Conservation (phyloP, 30 jellyfish, hydroid and myxozoan genomes). For the Aurelia coerulea region DNA sequence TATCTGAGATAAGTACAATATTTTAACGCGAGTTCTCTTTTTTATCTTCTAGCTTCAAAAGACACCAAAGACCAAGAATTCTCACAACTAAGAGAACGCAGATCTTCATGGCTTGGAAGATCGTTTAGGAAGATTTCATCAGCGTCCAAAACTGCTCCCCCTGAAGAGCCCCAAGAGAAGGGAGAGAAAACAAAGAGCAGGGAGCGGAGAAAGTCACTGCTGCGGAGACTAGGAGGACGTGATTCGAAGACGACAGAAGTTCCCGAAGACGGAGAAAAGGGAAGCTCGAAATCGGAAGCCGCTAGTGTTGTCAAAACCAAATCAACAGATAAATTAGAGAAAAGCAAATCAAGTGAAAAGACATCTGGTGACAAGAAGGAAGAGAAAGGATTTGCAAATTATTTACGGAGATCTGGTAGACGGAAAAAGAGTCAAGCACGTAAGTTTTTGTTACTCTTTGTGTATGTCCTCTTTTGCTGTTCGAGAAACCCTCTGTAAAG, state of each 20-base stretch:
- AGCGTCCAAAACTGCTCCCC: slow-evolving; percentile 16
- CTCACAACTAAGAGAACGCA: slow-evolving; percentile 58
- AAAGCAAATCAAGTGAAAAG: slow-evolving; percentile 11
- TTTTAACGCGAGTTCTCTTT: no score
- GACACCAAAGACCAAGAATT: slow-evolving; percentile 18
- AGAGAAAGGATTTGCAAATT: slow-evolving; percentile 61
- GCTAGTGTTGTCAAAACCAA: slow-evolving; percentile 1
- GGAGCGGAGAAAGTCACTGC: slow-evolving; percentile 59
- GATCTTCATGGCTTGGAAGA: slow-evolving; percentile 70
- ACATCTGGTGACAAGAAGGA: slow-evolving; percentile 26
- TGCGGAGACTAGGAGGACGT: slow-evolving; percentile 75
- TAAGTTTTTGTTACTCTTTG: slow-evolving; percentile 12
- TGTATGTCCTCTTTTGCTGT: neutral
- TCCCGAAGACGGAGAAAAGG: slow-evolving; percentile 2
- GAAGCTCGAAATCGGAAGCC: neutral
- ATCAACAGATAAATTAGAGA: slow-evolving; percentile 14
- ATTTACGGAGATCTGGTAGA: slow-evolving; percentile 57
- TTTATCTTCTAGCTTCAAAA: neutral
- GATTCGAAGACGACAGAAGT: slow-evolving; percentile 46
- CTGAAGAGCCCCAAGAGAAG: slow-evolving; percentile 37
- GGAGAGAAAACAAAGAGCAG: slow-evolving; percentile 54
- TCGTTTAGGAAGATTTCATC: slow-evolving; percentile 56
- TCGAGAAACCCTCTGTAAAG: neutral
- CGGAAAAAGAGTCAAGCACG: slow-evolving; percentile 60
- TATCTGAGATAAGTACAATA: no score